A percentile compares a stretch with the other conserved stretches of the same genome.
These are phyloP conservation scores for Microcebus lehilahytsara DNA, from an alignment of 2,113 vertebrate species.

Conservation along the genomic window DNA sequence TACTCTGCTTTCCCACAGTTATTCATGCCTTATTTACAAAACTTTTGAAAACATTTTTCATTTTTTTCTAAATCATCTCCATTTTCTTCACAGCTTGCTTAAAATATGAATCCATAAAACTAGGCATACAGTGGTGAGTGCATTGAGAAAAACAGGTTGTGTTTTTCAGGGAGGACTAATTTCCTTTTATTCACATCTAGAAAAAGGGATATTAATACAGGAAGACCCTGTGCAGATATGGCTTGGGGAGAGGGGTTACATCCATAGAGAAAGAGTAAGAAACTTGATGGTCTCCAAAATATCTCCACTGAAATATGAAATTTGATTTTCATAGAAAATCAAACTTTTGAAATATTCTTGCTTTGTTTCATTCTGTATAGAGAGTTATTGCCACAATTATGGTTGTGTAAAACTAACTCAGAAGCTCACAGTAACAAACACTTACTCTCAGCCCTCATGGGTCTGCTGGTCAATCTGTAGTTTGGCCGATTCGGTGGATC, in stretches of 20 bases:
- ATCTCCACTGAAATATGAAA: neutral
- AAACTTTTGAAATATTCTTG: neutral
- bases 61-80: neutral
- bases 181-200: neutral
- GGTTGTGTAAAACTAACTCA: neutral
- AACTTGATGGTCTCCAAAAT: neutral
- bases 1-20: neutral
- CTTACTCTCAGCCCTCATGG: neutral
- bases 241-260: neutral
- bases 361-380: neutral
- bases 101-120: neutral
- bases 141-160: neutral
- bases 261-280: neutral
- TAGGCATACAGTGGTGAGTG: neutral
- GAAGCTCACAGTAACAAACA: neutral
- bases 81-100: constrained; percentile 21
- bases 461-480: neutral
- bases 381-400: neutral
- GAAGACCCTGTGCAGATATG: neutral
- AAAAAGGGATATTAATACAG: neutral
- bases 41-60: neutral
- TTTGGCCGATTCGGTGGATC: neutral
- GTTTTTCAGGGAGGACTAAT: neutral
- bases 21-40: neutral
- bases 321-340: constrained; percentile 26